A percentile compares a stretch with the other conserved stretches of the same genome.
These are phyloP conservation scores for Scylla paramamosain DNA, from an alignment of 1,140 invertebrate genomes.

Conservation along the genomic window DNA sequence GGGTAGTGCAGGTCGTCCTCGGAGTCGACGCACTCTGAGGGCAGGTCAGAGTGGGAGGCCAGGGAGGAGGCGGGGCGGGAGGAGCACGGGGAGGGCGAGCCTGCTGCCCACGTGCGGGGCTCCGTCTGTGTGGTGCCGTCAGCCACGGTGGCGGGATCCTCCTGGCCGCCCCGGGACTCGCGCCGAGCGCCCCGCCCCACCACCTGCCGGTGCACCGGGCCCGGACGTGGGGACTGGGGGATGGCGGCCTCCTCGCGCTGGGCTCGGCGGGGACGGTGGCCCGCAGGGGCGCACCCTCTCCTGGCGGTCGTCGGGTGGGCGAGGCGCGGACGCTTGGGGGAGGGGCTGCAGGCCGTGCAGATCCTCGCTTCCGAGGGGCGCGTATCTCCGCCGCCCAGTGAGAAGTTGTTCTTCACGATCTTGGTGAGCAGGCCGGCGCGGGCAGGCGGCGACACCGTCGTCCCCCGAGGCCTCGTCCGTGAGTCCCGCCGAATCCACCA, in stretches of 20 bases:
- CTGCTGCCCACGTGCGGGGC: conserved; percentile 16
- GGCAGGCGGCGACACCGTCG: conserved; percentile 24
- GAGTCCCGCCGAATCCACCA: conserved; percentile 56
- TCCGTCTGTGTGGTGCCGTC: conserved; percentile 63
- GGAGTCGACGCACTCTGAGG: conserved; percentile 71
- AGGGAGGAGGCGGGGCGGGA: conserved; percentile 71
- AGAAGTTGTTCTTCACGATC: conserved; percentile 70
- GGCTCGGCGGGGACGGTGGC: conserved; percentile 67
- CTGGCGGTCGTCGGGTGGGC: not conserved
- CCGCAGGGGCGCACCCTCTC: conserved; percentile 69
- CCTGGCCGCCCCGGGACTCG: not conserved
- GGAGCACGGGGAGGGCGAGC: conserved; percentile 61
- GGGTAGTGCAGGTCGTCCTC: conserved; percentile 58
- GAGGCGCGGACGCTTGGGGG: not conserved
- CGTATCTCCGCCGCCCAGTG: conserved; percentile 54
- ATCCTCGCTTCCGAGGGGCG: conserved; percentile 64
- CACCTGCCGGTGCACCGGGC: not conserved
- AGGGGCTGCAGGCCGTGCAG: not conserved
- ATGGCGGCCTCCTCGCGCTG: conserved; percentile 40
- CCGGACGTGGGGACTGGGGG: not conserved
- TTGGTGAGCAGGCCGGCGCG: conserved; percentile 64
- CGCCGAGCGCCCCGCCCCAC: not conserved
- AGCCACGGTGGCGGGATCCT: conserved; percentile 16
- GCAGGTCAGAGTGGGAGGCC: conserved; percentile 72
- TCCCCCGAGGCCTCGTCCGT: conserved; percentile 67